Evolutionary conservation across 1,140 invertebrate species (phyloP).

Genomic region (Goniozus legneri): DNA sequence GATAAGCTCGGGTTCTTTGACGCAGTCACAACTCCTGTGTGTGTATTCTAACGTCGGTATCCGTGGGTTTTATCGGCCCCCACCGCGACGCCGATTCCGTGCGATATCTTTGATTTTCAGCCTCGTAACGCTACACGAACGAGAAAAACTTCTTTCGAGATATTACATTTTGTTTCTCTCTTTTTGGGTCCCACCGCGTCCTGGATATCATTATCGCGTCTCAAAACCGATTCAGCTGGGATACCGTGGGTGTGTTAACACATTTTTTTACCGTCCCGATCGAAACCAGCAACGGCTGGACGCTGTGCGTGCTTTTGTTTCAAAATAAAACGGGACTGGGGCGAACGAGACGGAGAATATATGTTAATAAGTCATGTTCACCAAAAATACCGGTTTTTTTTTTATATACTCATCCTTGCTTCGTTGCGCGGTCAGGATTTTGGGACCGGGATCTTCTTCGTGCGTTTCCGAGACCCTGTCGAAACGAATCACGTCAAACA

Average conservation of each 20-base stretch:
- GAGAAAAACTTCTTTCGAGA: constrained; percentile 8
- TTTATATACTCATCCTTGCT: constrained; percentile 7
- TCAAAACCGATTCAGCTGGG: constrained; percentile 11
- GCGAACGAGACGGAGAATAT: constrained; percentile 1
- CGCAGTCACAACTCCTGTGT: neutral
- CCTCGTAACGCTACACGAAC: constrained; percentile 4
- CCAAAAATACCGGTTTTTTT: constrained; percentile 32
- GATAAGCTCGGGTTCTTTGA: constrained; percentile 18
- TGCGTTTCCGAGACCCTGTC: constrained; percentile 22
- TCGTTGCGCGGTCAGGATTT: constrained; percentile 25
- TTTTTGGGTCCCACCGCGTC: neutral
- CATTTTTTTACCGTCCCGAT: too few relatives aligned
- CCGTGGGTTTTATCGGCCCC: too few relatives aligned
- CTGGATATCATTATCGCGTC: constrained; percentile 6
- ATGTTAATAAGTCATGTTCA: constrained; percentile 28
- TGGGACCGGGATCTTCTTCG: constrained; percentile 19
- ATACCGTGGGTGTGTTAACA: constrained; percentile 15
- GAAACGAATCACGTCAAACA: constrained; percentile 32
- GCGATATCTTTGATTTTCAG: constrained; percentile 7
- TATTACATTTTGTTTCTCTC: neutral
- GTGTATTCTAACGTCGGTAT: constrained; percentile 9
- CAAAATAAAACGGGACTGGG: neutral
- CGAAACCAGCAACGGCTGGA: too few relatives aligned
- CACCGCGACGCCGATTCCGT: constrained; percentile 3
- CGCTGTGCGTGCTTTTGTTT: too few relatives aligned